Evolutionary conservation across 1,140 invertebrate genomes (phyloP), one percentile per base, ranked within the genome.

Genomic region (Leptonema lineaticorne): DNA sequence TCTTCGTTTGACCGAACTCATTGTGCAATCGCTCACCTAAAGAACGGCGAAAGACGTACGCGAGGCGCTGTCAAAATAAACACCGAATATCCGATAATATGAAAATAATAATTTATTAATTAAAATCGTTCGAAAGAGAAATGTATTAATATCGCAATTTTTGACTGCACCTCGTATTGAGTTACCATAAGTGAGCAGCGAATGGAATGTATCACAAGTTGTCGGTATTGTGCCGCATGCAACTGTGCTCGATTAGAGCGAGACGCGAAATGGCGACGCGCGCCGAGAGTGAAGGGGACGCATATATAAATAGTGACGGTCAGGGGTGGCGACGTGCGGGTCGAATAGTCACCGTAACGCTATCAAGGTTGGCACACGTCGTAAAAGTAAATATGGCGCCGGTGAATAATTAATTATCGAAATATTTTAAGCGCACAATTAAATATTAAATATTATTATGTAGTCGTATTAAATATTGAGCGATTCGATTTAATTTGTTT

Each of bases 1-100:
- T 59, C 57, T 59, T 59, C 57, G 57, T 59, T 16, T 59, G 57
- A 59, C 57, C 57, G 28, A 59, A 9, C 33, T 29, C 16, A 59
- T 59, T 59, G 57, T 59, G 57, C 30, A 59, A 59, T 59, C 57
- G 57, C 24, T 59, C 57, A 59, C 57, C 57, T 59, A 29, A n/a
- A 59, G 28, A 59, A 59, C 57, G 20, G 57, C 33, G 57, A 59
- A 59, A 59, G 57, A 59, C 57, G 33, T 2, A 8, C 28, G 27
- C 18, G n/a, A 28, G 57, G 57, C 18, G 33, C 57, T 33, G 57
- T 59, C 57, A 59, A 16, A 30, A 59, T 16, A 6, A 33, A 33
- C 30, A 11, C 11, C 30, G 30, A 33, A 33, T 33, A 33, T 33
- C 11, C 11, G 30, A 33, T 11, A 6, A 11, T 33, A 33, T 6